phyloP scores from a whole-genome alignment of 2,888 invertebrate species.

The Lasioglossum calceatum region DNA sequence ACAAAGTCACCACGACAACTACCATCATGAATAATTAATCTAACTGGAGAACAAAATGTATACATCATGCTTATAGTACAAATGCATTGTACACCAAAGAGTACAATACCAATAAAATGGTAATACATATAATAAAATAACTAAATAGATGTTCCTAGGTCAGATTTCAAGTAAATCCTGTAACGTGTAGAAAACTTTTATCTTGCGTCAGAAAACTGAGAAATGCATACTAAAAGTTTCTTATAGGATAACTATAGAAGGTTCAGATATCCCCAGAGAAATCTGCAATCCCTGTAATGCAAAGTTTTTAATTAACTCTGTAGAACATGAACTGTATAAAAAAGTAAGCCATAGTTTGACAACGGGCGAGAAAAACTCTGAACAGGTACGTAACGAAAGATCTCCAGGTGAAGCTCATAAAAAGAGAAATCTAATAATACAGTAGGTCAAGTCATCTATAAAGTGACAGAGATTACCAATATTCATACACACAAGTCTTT shows the following conservation, averaged over 20 bases:
- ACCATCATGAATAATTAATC: not conserved
- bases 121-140: not conserved
- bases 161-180: not conserved
- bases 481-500: not conserved
- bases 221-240: not conserved
- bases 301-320: not conserved
- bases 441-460: not conserved
- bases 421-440: not conserved
- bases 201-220: not conserved
- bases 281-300: not conserved
- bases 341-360: not conserved
- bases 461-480: not conserved
- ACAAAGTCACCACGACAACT: not conserved
- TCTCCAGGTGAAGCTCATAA: not conserved
- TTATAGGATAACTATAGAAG: not conserved
- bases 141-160: not conserved
- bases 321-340: not conserved
- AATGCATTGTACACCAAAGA: not conserved
- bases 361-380: not conserved
- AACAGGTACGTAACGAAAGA: not conserved
- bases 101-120: not conserved
- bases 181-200: not conserved
- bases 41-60: not conserved
- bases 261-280: not conserved
- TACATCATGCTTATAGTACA: not conserved